These are phyloP conservation scores for Drosophila truncata DNA, from an alignment of 1,140 invertebrate species.

Conservation along the genomic window DNA sequence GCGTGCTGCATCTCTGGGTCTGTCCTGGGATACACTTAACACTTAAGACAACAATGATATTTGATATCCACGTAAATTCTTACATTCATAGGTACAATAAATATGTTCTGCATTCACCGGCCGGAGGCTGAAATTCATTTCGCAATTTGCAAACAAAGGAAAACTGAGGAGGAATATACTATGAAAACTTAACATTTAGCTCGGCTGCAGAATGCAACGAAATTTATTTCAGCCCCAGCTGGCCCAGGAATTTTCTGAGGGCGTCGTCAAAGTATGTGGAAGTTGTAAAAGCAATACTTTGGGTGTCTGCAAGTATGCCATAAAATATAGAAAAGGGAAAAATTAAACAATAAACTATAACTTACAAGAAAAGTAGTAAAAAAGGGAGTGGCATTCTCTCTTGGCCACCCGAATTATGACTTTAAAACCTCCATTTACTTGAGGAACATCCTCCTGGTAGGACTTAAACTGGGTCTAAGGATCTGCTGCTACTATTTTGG, in stretches of 20 bases:
- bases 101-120: constrained; percentile 30
- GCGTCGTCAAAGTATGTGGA: constrained; percentile 5
- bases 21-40: constrained; percentile 54
- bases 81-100: constrained; percentile 57
- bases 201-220: background rate
- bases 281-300: background rate
- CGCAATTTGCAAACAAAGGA: constrained; percentile 14
- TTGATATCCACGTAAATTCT: constrained; percentile 81
- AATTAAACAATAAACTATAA: background rate
- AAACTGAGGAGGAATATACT: constrained; percentile 10
- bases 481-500: constrained; percentile 21
- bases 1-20: background rate
- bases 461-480: constrained; percentile 6
- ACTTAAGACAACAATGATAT: constrained; percentile 82
- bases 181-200: constrained; percentile 36
- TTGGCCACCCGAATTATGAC: constrained; percentile 1
- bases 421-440: background rate
- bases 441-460: background rate
- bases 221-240: constrained; percentile 7
- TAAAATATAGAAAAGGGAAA: background rate
- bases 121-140: constrained; percentile 14
- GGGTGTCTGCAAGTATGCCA: constrained; percentile 9
- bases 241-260: background rate
- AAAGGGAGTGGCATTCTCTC: background rate
- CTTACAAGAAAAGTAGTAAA: background rate